These are phyloP conservation scores for Hipposideros armiger DNA, from an alignment of 2,113 vertebrate genomes.

Conservation along the genomic window DNA sequence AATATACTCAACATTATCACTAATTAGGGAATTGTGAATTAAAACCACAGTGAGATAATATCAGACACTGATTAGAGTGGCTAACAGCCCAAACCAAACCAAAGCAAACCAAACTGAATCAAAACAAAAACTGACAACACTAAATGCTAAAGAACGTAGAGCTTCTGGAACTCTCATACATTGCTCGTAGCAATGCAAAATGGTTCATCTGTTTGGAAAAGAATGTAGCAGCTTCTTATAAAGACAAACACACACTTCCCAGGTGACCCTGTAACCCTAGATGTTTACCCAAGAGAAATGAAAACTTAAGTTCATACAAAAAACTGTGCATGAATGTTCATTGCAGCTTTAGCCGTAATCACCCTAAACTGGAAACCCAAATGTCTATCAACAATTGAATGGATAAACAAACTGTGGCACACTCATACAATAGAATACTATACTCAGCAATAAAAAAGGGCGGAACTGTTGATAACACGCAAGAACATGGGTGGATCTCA, in stretches of 20 bases:
- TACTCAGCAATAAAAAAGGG: background rate
- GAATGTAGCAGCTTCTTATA: background rate
- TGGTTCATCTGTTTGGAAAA: background rate
- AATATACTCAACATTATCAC: background rate
- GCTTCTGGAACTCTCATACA: background rate
- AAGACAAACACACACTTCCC: background rate
- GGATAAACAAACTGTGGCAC: background rate
- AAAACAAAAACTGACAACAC: background rate
- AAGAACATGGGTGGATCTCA: background rate
- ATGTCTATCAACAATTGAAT: background rate
- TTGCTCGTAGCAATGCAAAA: background rate
- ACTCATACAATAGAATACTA: background rate
- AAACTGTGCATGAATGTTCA: background rate
- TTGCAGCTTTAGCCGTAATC: background rate
- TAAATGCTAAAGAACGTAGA: background rate
- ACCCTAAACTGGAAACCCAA: background rate
- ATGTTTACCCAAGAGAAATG: background rate
- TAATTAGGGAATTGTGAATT: background rate
- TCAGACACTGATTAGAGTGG: background rate
- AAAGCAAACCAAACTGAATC: background rate
- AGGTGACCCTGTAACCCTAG: background rate
- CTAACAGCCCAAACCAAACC: background rate
- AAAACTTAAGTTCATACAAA: background rate
- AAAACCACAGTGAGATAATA: background rate
- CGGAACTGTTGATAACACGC: background rate